Percentiles rank a stretch among this genome's conserved stretches.
Conservation (phyloP, 2,888 invertebrate genomes). For the Mechanitis mazaeus region DNA sequence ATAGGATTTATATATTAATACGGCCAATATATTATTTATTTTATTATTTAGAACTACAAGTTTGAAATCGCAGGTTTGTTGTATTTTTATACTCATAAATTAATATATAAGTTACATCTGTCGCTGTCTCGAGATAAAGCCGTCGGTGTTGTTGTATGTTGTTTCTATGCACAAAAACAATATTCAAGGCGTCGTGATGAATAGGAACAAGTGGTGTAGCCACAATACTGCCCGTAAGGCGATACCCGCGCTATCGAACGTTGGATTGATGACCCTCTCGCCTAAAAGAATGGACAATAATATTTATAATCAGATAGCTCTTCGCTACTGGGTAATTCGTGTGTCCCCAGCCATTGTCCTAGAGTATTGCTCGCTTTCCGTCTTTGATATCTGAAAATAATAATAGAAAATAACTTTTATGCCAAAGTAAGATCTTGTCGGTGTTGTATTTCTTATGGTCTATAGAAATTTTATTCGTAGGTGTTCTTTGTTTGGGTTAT, state of each 20-base stretch:
- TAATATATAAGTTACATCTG: constrained; percentile 62
- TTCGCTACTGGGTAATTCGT: constrained; percentile 72
- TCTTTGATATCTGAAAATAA: constrained; percentile 54
- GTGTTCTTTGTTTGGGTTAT: constrained; percentile 38
- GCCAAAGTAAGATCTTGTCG: constrained; percentile 49
- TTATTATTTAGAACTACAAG: constrained; percentile 6
- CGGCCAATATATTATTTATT: neutral
- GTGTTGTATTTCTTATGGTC: constrained; percentile 54
- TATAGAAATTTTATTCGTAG: constrained; percentile 44
- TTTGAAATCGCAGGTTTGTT: neutral
- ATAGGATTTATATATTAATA: constrained; percentile 1
- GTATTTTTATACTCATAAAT: constrained; percentile 41
- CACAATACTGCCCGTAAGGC: constrained; percentile 72
- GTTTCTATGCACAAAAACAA: constrained; percentile 64
- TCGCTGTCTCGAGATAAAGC: constrained; percentile 64
- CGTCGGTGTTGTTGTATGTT: constrained; percentile 47
- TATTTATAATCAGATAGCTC: constrained; percentile 76
- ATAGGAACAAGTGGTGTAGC: constrained; percentile 69
- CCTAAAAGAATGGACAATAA: constrained; percentile 75
- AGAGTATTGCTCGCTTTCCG: constrained; percentile 66
- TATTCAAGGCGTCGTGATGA: constrained; percentile 73
- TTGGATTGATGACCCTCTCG: constrained; percentile 74
- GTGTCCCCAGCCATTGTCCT: constrained; percentile 68
- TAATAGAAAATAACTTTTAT: constrained; percentile 43
- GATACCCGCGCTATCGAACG: constrained; percentile 71